Evolutionary conservation across 1,140 invertebrate genomes (phyloP).

Genomic region (Drosophila azteca): DNA sequence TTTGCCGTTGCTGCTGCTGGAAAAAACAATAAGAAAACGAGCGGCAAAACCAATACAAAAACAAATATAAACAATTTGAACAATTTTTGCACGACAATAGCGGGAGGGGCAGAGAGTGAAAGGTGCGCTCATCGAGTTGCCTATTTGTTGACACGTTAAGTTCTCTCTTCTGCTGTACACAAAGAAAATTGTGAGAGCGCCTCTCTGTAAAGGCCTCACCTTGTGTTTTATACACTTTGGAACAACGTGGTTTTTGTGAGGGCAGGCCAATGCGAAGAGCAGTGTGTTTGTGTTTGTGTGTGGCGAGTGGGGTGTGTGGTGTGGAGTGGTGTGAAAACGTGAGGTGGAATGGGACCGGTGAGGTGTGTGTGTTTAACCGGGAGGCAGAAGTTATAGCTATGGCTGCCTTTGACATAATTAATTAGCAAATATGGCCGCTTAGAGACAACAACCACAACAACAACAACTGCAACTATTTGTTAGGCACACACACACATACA

Average conservation of each 20-base stretch:
- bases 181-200: too few species aligned
- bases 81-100: conserved; percentile 15
- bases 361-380: too few species aligned
- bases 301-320: background rate
- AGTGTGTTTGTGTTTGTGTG: background rate
- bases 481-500: background rate
- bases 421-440: conserved; percentile 57
- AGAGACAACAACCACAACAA: conserved; percentile 35
- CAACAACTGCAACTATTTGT: conserved; percentile 6
- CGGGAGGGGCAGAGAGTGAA: too few species aligned
- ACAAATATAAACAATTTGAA: too few species aligned
- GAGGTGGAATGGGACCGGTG: too few species aligned
- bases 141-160: too few species aligned
- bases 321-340: conserved; percentile 5
- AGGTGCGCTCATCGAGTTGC: too few species aligned
- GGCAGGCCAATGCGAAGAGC: too few species aligned
- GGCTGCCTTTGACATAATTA: conserved; percentile 57
- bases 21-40: conserved; percentile 52
- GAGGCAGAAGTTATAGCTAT: too few species aligned
- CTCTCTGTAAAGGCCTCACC: too few species aligned
- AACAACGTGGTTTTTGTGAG: conserved; percentile 33
- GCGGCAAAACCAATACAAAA: conserved; percentile 41
- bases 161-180: too few species aligned
- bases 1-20: conserved; percentile 23
- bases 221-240: too few species aligned